phyloP scores from a whole-genome alignment of 2,797 vertebrate species.

The Triplophysa yarkandensis region DNA sequence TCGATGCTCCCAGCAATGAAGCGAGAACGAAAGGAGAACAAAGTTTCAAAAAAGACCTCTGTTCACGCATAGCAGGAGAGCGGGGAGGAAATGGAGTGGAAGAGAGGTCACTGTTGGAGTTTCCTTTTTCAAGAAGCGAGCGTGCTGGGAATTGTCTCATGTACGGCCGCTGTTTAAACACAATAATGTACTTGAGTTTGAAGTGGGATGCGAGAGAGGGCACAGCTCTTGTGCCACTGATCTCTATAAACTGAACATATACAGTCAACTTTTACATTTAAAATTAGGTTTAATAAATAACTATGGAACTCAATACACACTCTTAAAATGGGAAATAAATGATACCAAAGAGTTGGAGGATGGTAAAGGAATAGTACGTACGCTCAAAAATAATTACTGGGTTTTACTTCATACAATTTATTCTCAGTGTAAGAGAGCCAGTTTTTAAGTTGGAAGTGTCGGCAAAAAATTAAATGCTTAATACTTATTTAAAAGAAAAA shows the following conservation, averaged over 20 bases:
- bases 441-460: too few relatives aligned
- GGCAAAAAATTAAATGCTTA: too few relatives aligned
- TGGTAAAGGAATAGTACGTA: too few relatives aligned
- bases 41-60: constrained; percentile 38
- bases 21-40: constrained; percentile 23
- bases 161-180: constrained; percentile 23
- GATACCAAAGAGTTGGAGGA: too few relatives aligned
- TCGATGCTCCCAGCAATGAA: constrained; percentile 30
- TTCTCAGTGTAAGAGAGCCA: too few relatives aligned
- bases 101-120: constrained; percentile 18
- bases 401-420: too few relatives aligned
- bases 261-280: background rate
- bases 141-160: constrained; percentile 11
- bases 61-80: constrained; percentile 30
- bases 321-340: too few relatives aligned
- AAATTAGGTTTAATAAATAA: background rate
- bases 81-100: constrained; percentile 21
- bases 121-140: constrained; percentile 17
- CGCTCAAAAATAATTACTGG: too few relatives aligned
- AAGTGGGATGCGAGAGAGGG: constrained; percentile 5
- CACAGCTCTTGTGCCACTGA: background rate
- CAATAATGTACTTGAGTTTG: constrained; percentile 1
- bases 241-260: background rate
- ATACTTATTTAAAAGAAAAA: too few relatives aligned
- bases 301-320: background rate